Base-by-base conservation (phyloP, 1,140 invertebrate genomes). In the Polypedilum pembai region DNA sequence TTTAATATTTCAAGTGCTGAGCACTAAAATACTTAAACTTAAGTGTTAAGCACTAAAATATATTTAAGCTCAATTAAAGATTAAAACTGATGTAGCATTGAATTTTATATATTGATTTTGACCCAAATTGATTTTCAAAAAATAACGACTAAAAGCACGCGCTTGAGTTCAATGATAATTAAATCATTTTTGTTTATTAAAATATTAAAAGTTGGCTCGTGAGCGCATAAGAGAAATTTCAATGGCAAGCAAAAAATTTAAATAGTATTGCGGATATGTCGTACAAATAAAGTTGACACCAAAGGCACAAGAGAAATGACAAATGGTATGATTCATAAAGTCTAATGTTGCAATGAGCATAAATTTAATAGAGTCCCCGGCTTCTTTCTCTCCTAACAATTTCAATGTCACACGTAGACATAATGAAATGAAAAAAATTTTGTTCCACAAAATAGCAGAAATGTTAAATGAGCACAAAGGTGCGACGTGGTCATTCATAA, bases 311-410 rank as follows among this genome's bases (percentile, higher is more conserved):
- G n/a, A 56, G 45, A 56, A 56, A 56, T 56, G 45, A 56, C 45
- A 56, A 56, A 56, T 56, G 45, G 45, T 15, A 56, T 56, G 45
- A 56, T 56, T 56, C 45, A 56, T 56, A 56, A n/a, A 56, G 45
- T 56, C 45, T 56, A 56, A 56, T 56, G 45, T 56, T 56, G 45
- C 45, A 56, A 56, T n/a, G 45, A 56, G 45, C 45, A 56, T 56
- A 56, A 56, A 56, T 56, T 56, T 56, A 56, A 56, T 56, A n/a
- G 45, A 56, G 45, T 56, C 12, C 45, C 15, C n/a, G 45, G 15
- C 45, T 56, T 15, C 12, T 56, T 56, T 56, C 15, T 56, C 24
- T 33, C 12, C 12, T 56, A 56, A 56, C 15, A 56, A 33, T 33
- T 56, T 56, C 45, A 56, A 56, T 56, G 45, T 56, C 45, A 56